phyloP scores from a whole-genome alignment of 2,113 vertebrate genomes.

The Hippocampus guttulatus region DNA sequence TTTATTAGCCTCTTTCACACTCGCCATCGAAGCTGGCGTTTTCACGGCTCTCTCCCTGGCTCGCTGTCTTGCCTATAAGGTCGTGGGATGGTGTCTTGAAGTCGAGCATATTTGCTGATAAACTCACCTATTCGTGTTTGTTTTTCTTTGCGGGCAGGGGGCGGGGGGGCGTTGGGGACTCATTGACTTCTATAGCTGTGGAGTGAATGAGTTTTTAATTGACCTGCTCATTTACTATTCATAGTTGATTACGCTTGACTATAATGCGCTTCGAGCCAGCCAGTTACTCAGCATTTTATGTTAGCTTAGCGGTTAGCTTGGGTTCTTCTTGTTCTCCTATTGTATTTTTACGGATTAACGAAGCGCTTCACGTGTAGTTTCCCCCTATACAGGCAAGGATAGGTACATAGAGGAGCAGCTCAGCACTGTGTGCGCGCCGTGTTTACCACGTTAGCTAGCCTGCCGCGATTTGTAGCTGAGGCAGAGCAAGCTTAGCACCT shows the following conservation, averaged over 20 bases:
- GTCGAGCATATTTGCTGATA: background rate
- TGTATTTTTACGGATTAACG: background rate
- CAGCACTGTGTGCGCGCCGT: too few species aligned
- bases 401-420: background rate
- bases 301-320: background rate
- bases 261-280: background rate
- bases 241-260: background rate
- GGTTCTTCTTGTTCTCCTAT: background rate
- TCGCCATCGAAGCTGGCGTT: background rate
- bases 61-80: background rate
- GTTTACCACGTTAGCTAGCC: too few species aligned
- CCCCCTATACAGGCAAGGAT: background rate
- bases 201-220: background rate
- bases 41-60: background rate
- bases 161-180: too few species aligned
- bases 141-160: background rate
- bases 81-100: background rate
- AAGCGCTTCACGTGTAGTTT: background rate
- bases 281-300: background rate
- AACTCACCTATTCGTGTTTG: background rate
- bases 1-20: constrained; percentile 1
- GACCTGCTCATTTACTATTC: background rate
- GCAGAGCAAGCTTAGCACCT: too few species aligned
- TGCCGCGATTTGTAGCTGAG: too few species aligned
- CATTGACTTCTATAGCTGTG: too few species aligned